Percentiles rank a stretch among this genome's conserved stretches.
phyloP scores from a whole-genome alignment of 1,140 invertebrate genomes.

The Conus betulinus region DNA sequence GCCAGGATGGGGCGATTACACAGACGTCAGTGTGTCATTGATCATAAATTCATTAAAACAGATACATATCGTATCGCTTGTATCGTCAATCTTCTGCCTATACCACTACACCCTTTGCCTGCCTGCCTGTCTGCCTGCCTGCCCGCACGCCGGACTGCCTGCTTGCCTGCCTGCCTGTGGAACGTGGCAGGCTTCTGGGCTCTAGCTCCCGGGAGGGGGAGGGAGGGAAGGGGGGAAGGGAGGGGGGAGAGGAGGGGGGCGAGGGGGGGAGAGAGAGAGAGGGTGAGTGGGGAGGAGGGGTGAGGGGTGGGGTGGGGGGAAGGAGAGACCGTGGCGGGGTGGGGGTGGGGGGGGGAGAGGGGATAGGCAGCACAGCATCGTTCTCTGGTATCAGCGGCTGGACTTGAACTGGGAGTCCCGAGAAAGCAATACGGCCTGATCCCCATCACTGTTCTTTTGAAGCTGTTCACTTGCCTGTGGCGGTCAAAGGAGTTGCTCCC shows the following conservation, averaged over 20 bases:
- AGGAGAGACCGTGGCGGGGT: neutral
- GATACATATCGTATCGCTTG: slow-evolving; percentile 4
- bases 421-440: too few species aligned
- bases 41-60: slow-evolving; percentile 8
- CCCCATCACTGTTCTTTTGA: too few species aligned
- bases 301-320: neutral
- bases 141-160: too few species aligned
- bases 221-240: neutral
- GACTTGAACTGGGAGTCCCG: too few species aligned
- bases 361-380: neutral
- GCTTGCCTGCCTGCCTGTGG: too few species aligned
- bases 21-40: neutral
- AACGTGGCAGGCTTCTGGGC: too few species aligned
- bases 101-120: neutral
- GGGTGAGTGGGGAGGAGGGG: too few species aligned
- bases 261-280: neutral
- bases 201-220: neutral
- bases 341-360: neutral
- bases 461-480: too few species aligned
- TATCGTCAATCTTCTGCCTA: neutral
- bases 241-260: neutral
- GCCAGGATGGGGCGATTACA: neutral
- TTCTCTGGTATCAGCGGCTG: too few species aligned
- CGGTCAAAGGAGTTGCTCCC: too few species aligned
- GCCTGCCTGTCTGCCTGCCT: neutral